These are phyloP conservation scores for Luehdorfia chinensis DNA, from an alignment of 1,140 invertebrate genomes.

Conservation along the genomic window DNA sequence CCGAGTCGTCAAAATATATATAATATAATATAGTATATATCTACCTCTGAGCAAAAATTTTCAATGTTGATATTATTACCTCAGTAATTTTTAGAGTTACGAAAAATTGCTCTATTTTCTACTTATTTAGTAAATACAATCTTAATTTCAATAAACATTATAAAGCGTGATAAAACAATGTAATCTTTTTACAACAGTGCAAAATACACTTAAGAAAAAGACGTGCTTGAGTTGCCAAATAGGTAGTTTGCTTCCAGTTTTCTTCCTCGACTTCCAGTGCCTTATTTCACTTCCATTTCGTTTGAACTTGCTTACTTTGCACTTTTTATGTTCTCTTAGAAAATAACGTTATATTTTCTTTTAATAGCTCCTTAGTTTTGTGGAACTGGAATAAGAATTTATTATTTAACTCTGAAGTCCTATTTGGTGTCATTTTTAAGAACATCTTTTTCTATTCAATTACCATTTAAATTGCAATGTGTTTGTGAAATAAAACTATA, in stretches of 20 bases:
- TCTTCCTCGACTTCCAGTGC: slow-evolving; percentile 4
- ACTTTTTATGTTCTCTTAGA: slow-evolving; percentile 14
- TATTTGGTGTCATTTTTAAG: neutral
- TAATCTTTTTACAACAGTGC: too few species aligned
- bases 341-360: slow-evolving; percentile 18
- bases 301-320: slow-evolving; percentile 18
- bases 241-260: slow-evolving; percentile 5
- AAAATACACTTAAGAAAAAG: neutral
- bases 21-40: too few species aligned
- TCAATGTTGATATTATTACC: too few species aligned
- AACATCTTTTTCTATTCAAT: neutral
- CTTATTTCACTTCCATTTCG: slow-evolving; percentile 17
- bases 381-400: slow-evolving; percentile 6
- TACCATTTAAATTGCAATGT: too few species aligned
- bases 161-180: too few species aligned
- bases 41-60: too few species aligned
- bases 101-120: too few species aligned
- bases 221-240: slow-evolving; percentile 3
- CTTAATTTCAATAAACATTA: too few species aligned
- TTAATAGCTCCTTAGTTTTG: slow-evolving; percentile 17
- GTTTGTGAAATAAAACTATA: too few species aligned
- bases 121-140: too few species aligned
- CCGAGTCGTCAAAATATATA: too few species aligned
- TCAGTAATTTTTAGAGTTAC: too few species aligned
- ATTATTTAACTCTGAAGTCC: slow-evolving; percentile 8